Base-by-base conservation (phyloP, 2,888 invertebrate genomes). In the Spisula subtruncata region DNA sequence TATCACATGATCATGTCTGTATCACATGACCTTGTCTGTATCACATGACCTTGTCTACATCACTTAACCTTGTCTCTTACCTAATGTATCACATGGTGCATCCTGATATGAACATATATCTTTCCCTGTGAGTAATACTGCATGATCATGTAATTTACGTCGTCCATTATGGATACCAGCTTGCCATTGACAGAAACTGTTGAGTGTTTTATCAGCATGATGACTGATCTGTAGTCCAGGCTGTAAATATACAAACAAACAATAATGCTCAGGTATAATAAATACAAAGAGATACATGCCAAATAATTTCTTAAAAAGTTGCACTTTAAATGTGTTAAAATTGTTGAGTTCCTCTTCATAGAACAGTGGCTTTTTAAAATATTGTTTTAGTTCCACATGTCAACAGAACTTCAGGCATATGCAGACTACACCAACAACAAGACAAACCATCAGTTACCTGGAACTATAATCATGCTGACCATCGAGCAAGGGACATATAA, bases 151-250 rank as follows among this genome's bases (percentile, higher is more conserved):
- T 32, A 95, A 93, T 56, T 92, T 92, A 1, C 93, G 93, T 25
- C 92, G 92, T 18, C 93, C 92, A 71, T 93, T 94, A 18, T 92
- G 93, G 60, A 96, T 92, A 16, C 94, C 93, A 1, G 96, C 94
- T 92, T 96, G 96, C 96, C 96, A 96, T 90, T 95, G 95, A 89
- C 96, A 96, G 92, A 96, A 96, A 89, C 95, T 96, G 91, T 95
- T 95, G 54, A 96, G 92, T 16, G 96, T 95, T 75, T 94, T 93
- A 83, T 96, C 95, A 2, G 96, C 96, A 89, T 95, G 94, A 86
- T 95, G 93, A 32, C 89, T 93, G 12, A 96, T 93, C 18, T 89
- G 93, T 18, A 96, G 89, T 16, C 95, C 96, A 83, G 96, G 95
- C 96, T 96, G 90, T 51, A 94, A 92, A 66, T n/a, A 79, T n/a